Percentiles rank a stretch among this genome's conserved stretches.
phyloP scores from a whole-genome alignment of 1,140 invertebrate species.

The Dysdera silvatica region DNA sequence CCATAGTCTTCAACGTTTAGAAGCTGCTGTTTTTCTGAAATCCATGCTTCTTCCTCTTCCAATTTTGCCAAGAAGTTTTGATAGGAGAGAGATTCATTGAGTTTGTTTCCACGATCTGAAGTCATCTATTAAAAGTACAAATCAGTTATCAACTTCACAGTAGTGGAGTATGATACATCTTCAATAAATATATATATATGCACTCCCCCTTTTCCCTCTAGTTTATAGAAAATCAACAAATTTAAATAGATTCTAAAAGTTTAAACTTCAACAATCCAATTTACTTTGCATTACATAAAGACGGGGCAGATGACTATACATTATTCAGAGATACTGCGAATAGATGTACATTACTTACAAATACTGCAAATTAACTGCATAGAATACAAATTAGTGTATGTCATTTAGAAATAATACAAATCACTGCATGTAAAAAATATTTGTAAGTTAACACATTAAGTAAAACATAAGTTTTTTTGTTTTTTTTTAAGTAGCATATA shows the following conservation, averaged over 20 bases:
- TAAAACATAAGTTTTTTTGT: too few species aligned
- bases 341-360: too few species aligned
- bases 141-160: background rate
- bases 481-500: too few species aligned
- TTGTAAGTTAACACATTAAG: too few species aligned
- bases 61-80: constrained; percentile 97
- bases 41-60: constrained; percentile 99
- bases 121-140: constrained; percentile 56
- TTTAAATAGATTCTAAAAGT: background rate
- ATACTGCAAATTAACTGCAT: too few species aligned
- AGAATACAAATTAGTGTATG: too few species aligned
- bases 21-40: constrained; percentile 92
- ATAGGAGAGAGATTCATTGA: constrained; percentile 89
- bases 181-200: background rate
- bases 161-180: background rate
- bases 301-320: too few species aligned
- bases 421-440: background rate
- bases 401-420: too few species aligned
- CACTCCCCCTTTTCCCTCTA: background rate
- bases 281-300: too few species aligned
- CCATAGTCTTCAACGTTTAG: constrained; percentile 93
- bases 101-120: constrained; percentile 74
- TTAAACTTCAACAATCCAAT: too few species aligned
- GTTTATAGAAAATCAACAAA: background rate
- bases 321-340: too few species aligned